Percentiles rank a stretch among this genome's conserved stretches.
These are phyloP conservation scores for Otis tarda DNA, from an alignment of 2,113 vertebrate species.

Conservation along the genomic window DNA sequence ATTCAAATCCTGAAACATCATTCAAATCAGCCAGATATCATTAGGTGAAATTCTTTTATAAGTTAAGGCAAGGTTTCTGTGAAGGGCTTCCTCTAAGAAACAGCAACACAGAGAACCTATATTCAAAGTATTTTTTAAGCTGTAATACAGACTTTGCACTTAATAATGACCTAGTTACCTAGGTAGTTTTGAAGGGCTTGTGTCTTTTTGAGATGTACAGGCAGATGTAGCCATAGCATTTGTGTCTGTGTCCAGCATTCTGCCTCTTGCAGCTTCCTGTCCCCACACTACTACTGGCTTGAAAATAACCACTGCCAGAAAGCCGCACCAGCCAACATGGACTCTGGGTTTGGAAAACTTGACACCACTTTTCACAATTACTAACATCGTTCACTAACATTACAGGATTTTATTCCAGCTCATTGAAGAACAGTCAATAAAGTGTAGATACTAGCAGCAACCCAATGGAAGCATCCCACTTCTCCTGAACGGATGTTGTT, in stretches of 20 bases:
- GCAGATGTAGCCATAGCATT: not conserved
- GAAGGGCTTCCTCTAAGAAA: not conserved
- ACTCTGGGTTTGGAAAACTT: not conserved
- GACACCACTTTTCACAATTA: not conserved
- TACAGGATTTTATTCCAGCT: not conserved
- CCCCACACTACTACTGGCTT: not conserved
- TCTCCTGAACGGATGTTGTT: not conserved
- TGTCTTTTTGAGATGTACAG: not conserved
- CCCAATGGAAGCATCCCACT: not conserved
- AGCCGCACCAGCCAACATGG: not conserved
- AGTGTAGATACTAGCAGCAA: not conserved
- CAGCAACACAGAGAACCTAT: not conserved
- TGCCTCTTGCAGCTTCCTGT: not conserved
- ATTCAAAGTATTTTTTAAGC: not conserved
- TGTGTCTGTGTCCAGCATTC: not conserved
- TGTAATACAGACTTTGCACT: not conserved
- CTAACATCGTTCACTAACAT: not conserved
- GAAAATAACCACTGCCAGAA: not conserved
- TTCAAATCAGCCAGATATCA: not conserved
- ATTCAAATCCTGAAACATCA: not conserved
- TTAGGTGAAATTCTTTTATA: not conserved
- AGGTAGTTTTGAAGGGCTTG: not conserved
- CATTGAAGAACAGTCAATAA: not conserved
- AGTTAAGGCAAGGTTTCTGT: not conserved
- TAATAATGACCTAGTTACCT: not conserved